Evolutionary conservation across 2,113 vertebrate species (phyloP), one percentile per base, ranked within the genome.

Genomic region (Speoplatyrhinus poulsoni): DNA sequence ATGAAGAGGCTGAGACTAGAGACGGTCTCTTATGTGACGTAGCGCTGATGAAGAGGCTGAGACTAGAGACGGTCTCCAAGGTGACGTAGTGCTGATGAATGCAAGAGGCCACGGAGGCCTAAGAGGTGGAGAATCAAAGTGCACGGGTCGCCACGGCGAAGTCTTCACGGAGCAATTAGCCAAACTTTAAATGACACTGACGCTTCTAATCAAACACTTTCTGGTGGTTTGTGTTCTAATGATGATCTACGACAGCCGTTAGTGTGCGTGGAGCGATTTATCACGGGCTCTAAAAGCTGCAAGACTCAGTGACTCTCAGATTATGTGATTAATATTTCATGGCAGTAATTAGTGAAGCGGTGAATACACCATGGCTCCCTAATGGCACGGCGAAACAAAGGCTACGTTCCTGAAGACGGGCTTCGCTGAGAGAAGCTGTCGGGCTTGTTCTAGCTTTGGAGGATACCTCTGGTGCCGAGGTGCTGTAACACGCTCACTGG

Each of bases 181-280:
- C 13, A 11, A 53, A 41, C 85, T 88, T 65, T 85, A 76, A 82
- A 83, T 75, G 73, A 65, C 17, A 54, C 70, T 77, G 85, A 82
- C 78, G 81, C 63, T 76, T 87, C 84, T 81, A 72, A 79, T 81
- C 76, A 84, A 84, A 85, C 81, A 86, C 77, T 81, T 83, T 85
- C 72, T 85, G 74, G 83, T 67, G 84, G 79, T 81, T 85, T 77
- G 84, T 82, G 69, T 60, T 70, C 77, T 85, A 86, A 87, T 86
- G 70, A 86, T 83, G 86, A 90, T 90, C 81, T 76, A 86, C 74
- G 74, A 70, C 75, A 26, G 41, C 62, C n/a, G 1, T 80, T 79
- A 85, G 87, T 69, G 70, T 41, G 53, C 68, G 68, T 56, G 52
- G 72, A 71, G 76, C 67, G 78, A 87, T 85, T 81, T 72, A 89